Evolutionary conservation across 1,140 invertebrate species (phyloP), one percentile per base, ranked within the genome.

Genomic region (Diorhabda elongata): DNA sequence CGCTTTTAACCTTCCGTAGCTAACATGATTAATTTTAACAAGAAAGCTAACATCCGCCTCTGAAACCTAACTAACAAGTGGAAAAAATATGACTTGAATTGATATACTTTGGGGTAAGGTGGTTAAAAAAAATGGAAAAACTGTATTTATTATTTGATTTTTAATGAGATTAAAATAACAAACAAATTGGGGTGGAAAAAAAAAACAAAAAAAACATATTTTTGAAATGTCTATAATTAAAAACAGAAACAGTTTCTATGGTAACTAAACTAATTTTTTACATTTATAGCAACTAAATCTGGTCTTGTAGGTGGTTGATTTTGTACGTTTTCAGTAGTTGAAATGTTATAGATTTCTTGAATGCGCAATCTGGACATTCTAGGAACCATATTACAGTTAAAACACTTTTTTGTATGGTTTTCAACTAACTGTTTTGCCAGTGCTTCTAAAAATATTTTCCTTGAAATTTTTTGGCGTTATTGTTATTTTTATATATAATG

Each of bases 321-420:
- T 58, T 58, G 58, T 58, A n/a, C 58, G 58, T 58, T 58, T 58
- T 58, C 58, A 58, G 58, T 58, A 58, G 58, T 58, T 58, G 58
- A 58, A 58, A 58, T 58, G 44, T 9, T 64, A 52, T 64, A 64
- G 63, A 64, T 64, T n/a, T 64, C 45, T 52, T 64, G 63, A 64
- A 64, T 64, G 44, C 63, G 2, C 63, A 64, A 64, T 64, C 44
- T 64, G 45, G 63, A 45, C 45, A 9, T 64, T 26, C 26, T 26
- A 26, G 26, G 1, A 26, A 26, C 26, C 26, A 26, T 26, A 26
- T 26, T 26, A 26, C 26, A 26, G 26, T 26, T 26, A 26, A 26
- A 26, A 26, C 26, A 26, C 26, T 26, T 26, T 26, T 26, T 26
- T 26, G 26, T 26, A 26, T 26, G 26, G 26, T 26, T 26, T 26